These are phyloP conservation scores for Triplophysa bombifrons DNA, from an alignment of 2,797 vertebrate species.

Conservation along the genomic window DNA sequence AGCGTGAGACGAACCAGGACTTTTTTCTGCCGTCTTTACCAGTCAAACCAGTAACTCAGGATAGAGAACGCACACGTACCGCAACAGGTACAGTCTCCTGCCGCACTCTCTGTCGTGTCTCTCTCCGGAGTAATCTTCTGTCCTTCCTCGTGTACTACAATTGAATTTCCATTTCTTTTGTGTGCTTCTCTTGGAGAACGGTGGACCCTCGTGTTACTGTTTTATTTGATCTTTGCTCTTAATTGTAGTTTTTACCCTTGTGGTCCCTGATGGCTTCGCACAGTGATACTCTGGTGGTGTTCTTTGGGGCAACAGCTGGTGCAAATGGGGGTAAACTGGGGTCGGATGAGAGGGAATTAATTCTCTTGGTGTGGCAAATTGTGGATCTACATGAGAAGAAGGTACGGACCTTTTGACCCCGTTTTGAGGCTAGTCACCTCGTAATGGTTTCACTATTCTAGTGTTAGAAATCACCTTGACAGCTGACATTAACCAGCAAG, in stretches of 20 bases:
- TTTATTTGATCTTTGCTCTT: constrained; percentile 88
- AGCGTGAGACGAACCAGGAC: constrained; percentile 83
- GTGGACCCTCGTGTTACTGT: constrained; percentile 82
- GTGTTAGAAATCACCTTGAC: constrained; percentile 60
- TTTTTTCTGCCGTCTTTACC: constrained; percentile 81
- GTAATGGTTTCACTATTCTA: constrained; percentile 29
- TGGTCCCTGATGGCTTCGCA: constrained; percentile 92
- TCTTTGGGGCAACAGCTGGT: constrained; percentile 99
- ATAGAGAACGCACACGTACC: constrained; percentile 79
- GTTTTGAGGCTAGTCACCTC: constrained; percentile 62
- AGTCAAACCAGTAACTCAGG: constrained; percentile 87
- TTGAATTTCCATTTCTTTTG: constrained; percentile 82
- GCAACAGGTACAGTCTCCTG: constrained; percentile 86
- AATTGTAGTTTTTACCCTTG: constrained; percentile 94
- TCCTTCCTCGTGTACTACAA: constrained; percentile 74
- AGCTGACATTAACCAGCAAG: constrained; percentile 72
- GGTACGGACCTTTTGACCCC: constrained; percentile 84
- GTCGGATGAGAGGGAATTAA: constrained; percentile 99
- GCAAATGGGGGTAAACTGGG: constrained; percentile 98
- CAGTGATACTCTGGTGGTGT: constrained; percentile 95
- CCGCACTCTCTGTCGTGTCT: constrained; percentile 76
- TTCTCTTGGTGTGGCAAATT: constrained; percentile 99
- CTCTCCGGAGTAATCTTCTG: constrained; percentile 73
- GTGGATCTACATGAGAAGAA: constrained; percentile 96
- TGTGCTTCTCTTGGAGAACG: constrained; percentile 84